Base-by-base conservation (phyloP, 92 coral and sea anemone species). In the Palythoa caribaeorum region DNA sequence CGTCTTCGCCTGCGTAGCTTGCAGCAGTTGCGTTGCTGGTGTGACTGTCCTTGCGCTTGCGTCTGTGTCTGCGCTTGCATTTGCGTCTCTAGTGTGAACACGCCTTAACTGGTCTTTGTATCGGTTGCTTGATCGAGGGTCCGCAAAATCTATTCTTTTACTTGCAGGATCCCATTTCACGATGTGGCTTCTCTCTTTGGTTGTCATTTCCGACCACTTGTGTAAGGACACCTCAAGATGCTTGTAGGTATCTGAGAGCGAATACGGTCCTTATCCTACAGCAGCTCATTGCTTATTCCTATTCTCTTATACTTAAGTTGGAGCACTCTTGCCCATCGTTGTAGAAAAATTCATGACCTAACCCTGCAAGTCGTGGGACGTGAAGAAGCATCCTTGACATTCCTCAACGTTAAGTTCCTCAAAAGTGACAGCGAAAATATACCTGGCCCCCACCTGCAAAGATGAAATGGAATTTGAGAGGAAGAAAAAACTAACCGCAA, bases 311-410 rank as follows among this genome's bases (percentile, higher is more conserved):
- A 84, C 53, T 65, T 74, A 78, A 70, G 53, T 91, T 87, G 75
- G 59, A 76, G 51, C 89, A 78, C 80, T 88, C 91, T 17, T 53
- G 59, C 39, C 84, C 89, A 51, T 90, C 84, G 66, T 89, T 89
- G 51, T 89, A 90, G 20, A 86, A 90, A 48, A 90, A 90, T 9
- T 90, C 71, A 16, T 90, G 91, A 59, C 38, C 85, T 2, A 87
- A 88, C 10, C 91, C 88, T 13, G 78, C 72, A 1, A 36, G 39
- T 80, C 88, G 47, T 40, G 87, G 52, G 5, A 55, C 54, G 38
- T 57, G 50, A 39, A 81, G 86, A 47, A 87, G 65, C 93, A 91
- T 87, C 47, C 28, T 79, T 63, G 16, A 91, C 44, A 48, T 37
- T 28, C 4, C 28, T 28, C 28, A 28, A 28, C 28, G 28, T 28